Percentiles rank a stretch among this genome's conserved stretches.
Evolutionary conservation across 2,113 vertebrate genomes (phyloP).

Genomic region (Notiomystis cincta): DNA sequence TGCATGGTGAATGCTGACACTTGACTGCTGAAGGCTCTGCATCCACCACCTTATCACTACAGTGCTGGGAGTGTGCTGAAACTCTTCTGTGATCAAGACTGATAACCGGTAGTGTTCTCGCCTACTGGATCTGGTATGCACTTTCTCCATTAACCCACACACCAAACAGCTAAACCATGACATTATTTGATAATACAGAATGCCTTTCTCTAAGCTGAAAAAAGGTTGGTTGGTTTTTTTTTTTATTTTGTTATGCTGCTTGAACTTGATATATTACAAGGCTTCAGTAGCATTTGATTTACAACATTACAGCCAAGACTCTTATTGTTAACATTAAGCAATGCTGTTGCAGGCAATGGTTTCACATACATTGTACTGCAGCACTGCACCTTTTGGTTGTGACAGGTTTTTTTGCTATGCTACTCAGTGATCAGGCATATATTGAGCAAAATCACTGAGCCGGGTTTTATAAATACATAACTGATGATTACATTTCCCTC

Average conservation of each 20-base stretch:
- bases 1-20: not conserved
- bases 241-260: not conserved
- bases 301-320: not conserved
- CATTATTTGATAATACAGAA: not conserved
- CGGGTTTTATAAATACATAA: conserved; percentile 20
- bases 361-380: not conserved
- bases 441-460: conserved; percentile 22
- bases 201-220: not conserved
- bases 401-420: not conserved
- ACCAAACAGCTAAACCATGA: not conserved
- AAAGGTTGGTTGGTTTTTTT: not conserved
- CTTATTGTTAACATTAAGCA: not conserved
- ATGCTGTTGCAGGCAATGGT: not conserved
- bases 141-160: not conserved
- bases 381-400: not conserved
- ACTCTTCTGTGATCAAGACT: not conserved
- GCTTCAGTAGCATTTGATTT: conserved; percentile 11
- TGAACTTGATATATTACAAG: not conserved
- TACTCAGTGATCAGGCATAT: not conserved
- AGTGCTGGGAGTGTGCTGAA: not conserved
- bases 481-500: not conserved
- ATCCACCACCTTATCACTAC: rapidly evolving
- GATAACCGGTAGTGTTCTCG: not conserved
- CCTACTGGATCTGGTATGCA: not conserved
- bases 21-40: not conserved